phyloP scores from a whole-genome alignment of 2,113 vertebrate genomes.

The Ptychochromis oligacanthus region DNA sequence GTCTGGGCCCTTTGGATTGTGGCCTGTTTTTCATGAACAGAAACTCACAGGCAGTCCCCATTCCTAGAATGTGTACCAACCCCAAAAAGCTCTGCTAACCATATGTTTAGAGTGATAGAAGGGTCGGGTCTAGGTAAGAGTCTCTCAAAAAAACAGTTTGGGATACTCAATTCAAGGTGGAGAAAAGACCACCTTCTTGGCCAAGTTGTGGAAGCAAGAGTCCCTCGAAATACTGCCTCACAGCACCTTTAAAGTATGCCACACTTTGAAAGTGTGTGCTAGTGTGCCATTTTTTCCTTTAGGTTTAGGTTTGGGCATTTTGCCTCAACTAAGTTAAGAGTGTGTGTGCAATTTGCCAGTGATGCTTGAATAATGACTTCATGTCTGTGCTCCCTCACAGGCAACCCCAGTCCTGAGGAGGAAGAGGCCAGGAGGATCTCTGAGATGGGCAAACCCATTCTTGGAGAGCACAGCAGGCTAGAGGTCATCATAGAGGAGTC shows the following conservation, averaged over 20 bases:
- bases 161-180: not conserved
- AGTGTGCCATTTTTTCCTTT: not conserved
- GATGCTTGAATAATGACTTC: not conserved
- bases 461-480: constrained; percentile 87
- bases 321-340: not conserved
- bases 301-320: not conserved
- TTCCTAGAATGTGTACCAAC: not conserved
- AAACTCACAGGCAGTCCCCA: not conserved
- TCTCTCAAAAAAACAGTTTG: not conserved
- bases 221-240: not conserved
- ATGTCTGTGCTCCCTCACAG: constrained; percentile 38
- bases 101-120: not conserved
- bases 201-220: not conserved
- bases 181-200: not conserved
- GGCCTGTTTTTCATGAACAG: not conserved
- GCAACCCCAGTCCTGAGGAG: constrained; percentile 81
- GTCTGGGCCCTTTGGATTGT: not conserved
- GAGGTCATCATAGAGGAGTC: constrained; percentile 93
- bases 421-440: constrained; percentile 89
- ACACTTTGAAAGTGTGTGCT: not conserved
- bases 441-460: constrained; percentile 91
- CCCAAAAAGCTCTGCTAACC: not conserved
- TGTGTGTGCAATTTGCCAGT: not conserved
- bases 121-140: rapidly evolving
- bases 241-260: constrained; percentile 1